phyloP scores from a whole-genome alignment of 2,113 vertebrate species.

The Willisornis vidua region DNA sequence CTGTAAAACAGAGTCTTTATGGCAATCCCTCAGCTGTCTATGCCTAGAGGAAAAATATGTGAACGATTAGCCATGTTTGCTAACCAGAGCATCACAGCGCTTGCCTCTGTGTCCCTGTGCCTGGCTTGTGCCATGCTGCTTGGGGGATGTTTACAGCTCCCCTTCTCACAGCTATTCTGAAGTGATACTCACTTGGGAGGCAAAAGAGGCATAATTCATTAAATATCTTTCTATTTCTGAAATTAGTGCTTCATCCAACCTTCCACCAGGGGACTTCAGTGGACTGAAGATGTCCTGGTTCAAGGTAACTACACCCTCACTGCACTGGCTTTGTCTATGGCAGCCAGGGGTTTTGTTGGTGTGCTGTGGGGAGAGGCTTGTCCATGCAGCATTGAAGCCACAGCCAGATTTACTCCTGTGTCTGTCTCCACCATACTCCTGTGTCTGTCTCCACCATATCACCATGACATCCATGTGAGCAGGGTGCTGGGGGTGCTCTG shows the following conservation, averaged over 20 bases:
- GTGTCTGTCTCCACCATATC: fast-evolving
- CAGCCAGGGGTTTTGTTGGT: fast-evolving
- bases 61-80: neutral
- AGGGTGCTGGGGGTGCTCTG: neutral
- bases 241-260: neutral
- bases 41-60: constrained; percentile 16
- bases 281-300: neutral
- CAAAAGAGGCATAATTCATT: neutral
- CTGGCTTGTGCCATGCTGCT: neutral
- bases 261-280: neutral
- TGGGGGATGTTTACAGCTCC: neutral
- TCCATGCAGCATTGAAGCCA: neutral
- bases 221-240: neutral
- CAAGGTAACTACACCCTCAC: neutral
- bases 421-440: neutral
- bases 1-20: constrained; percentile 20
- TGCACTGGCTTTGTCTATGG: neutral
- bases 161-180: neutral
- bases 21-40: neutral
- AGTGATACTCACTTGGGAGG: neutral
- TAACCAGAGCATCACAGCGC: neutral
- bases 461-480: fast-evolving
- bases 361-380: neutral
- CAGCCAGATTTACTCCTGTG: neutral
- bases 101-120: neutral